These are phyloP conservation scores for Plecturocebus donacophilus DNA, from an alignment of 2,113 vertebrate species.

Conservation along the genomic window DNA sequence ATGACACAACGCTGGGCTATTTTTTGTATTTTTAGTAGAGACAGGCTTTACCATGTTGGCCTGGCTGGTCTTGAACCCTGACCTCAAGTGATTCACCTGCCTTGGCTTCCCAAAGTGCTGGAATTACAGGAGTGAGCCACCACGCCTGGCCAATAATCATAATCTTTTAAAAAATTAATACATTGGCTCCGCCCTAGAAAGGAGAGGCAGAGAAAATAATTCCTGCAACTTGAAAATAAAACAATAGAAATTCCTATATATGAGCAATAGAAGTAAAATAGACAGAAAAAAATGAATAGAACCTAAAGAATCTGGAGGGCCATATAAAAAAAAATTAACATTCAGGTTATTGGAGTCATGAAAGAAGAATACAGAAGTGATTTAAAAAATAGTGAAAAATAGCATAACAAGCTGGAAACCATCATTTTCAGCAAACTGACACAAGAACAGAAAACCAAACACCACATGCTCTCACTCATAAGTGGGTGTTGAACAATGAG, in stretches of 20 bases:
- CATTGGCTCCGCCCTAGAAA: neutral
- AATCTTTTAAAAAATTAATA: neutral
- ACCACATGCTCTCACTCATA: too few relatives aligned
- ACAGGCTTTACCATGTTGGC: too few relatives aligned
- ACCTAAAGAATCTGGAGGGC: neutral
- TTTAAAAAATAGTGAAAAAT: neutral
- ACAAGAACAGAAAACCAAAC: too few relatives aligned
- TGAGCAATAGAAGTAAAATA: neutral
- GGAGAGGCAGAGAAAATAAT: neutral
- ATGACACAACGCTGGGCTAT: too few relatives aligned
- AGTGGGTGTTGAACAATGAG: too few relatives aligned
- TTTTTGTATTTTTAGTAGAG: too few relatives aligned
- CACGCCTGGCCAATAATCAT: neutral
- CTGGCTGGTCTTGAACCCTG: too few relatives aligned
- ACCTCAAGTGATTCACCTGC: too few relatives aligned
- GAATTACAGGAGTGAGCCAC: too few relatives aligned
- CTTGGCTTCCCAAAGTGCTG: too few relatives aligned
- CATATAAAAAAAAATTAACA: neutral
- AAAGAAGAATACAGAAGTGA: neutral
- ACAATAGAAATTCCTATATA: neutral
- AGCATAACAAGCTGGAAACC: neutral
- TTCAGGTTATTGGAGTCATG: neutral
- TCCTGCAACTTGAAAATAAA: neutral
- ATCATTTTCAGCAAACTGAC: too few relatives aligned
- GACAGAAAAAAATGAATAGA: neutral